Percentiles rank a stretch among this genome's conserved stretches.
Conservation (phyloP, 2,888 invertebrate genomes). For the Odontomyia ornata region DNA sequence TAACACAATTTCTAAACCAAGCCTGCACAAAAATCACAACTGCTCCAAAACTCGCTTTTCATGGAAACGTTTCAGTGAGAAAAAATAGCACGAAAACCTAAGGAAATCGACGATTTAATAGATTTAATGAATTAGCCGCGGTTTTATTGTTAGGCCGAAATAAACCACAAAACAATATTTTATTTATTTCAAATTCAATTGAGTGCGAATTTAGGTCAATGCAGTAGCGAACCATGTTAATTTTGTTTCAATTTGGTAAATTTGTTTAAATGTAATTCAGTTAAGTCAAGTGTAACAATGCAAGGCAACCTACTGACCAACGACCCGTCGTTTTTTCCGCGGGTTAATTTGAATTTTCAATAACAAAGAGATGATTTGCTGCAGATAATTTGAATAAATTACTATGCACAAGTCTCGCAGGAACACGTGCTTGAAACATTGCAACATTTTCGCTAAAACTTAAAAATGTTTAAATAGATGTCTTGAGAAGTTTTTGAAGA, state of each 20-base stretch:
- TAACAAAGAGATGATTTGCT: slow-evolving; percentile 5
- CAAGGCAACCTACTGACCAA: background rate
- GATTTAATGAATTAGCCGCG: too few relatives aligned
- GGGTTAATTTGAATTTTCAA: slow-evolving; percentile 14
- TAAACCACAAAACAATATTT: too few relatives aligned
- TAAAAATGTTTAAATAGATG: background rate
- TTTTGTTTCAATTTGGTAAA: slow-evolving; percentile 12
- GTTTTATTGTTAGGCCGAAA: too few relatives aligned
- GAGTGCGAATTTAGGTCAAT: background rate
- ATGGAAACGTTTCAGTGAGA: too few relatives aligned
- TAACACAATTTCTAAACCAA: too few relatives aligned
- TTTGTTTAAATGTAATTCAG: slow-evolving; percentile 7
- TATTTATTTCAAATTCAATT: background rate
- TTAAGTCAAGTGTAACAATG: slow-evolving; percentile 15
- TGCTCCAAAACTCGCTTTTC: too few relatives aligned
- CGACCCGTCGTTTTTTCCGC: background rate
- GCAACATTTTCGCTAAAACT: background rate
- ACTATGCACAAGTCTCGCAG: background rate
- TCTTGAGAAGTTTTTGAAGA: background rate
- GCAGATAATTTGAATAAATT: background rate
- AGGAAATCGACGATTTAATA: too few relatives aligned
- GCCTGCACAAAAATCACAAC: too few relatives aligned
- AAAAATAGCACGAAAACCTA: too few relatives aligned
- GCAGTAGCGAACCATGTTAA: slow-evolving; percentile 6
- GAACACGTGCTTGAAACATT: background rate